Evolutionary conservation across 2,888 invertebrate genomes (phyloP).

Genomic region (Protodeltote pygarga): DNA sequence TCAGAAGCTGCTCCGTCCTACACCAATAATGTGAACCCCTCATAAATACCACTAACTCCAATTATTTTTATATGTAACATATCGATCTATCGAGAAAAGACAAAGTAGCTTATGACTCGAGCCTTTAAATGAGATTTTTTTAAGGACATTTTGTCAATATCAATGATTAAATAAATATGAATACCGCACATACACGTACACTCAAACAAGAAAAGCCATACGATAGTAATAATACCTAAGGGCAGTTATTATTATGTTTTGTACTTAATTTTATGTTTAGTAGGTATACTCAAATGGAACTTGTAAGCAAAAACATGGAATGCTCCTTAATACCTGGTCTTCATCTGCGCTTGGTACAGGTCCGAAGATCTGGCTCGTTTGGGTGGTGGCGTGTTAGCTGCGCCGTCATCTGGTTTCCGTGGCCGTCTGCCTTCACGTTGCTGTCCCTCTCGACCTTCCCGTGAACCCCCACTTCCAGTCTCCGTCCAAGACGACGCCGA

Average conservation of each 20-base stretch:
- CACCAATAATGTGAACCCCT: conserved; percentile 65
- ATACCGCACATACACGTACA: no score
- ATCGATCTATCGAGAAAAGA: neutral
- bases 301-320: conserved; percentile 26
- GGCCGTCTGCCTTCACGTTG: conserved; percentile 80
- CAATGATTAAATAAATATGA: no score
- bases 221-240: no score
- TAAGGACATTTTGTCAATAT: no score
- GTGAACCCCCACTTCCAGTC: conserved; percentile 77
- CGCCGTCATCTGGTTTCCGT: conserved; percentile 82
- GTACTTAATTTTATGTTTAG: no score
- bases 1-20: conserved; percentile 82
- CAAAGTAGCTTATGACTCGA: neutral
- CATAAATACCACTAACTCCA: conserved; percentile 59
- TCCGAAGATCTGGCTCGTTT: conserved; percentile 91
- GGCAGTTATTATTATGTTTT: no score
- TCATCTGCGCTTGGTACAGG: conserved; percentile 88
- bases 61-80: no score
- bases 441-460: conserved; percentile 73
- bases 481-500: conserved; percentile 84
- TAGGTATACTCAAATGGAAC: neutral
- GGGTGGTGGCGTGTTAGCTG: conserved; percentile 87
- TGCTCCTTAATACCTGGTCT: conserved; percentile 76
- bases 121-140: no score
- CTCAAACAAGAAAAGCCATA: no score